These are phyloP conservation scores for Aurelia coerulea DNA, from an alignment of 30 jellyfish, hydroid and myxozoan species.

Conservation along the genomic window DNA sequence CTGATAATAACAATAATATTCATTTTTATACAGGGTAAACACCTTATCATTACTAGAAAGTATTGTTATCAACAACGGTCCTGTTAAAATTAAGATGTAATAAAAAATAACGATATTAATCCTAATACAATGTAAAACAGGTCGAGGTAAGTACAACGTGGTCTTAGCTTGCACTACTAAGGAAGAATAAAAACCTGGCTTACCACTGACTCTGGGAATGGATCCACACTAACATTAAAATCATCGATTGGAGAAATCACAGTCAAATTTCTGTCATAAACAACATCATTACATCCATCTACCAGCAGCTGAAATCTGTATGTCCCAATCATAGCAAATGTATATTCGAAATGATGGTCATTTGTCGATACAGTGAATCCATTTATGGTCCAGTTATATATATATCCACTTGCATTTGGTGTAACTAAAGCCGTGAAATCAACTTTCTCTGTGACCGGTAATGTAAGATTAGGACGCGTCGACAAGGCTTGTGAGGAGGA, in stretches of 20 bases:
- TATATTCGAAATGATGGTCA: neutral
- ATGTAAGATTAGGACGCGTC: conserved; percentile 5
- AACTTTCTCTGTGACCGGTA: conserved; percentile 18
- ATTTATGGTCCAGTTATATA: conserved; percentile 32
- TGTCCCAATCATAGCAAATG: conserved; percentile 32
- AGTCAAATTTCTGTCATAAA: conserved; percentile 22
- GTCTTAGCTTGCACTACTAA: neutral
- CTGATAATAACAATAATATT: no score
- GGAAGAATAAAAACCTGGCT: neutral
- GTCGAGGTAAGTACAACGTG: neutral
- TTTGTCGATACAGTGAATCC: neutral
- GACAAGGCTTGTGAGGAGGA: conserved; percentile 53
- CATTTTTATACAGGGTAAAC: no score
- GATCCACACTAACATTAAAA: conserved; percentile 16
- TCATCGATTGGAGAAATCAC: conserved; percentile 48
- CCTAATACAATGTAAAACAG: no score
- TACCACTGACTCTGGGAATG: conserved; percentile 46
- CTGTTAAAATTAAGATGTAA: no score
- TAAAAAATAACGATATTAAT: no score
- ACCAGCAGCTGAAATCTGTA: conserved; percentile 20
- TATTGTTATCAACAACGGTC: no score
- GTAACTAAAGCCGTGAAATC: conserved; percentile 32
- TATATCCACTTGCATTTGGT: conserved; percentile 33
- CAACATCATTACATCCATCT: conserved; percentile 32
- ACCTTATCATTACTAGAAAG: no score